These are phyloP conservation scores for Azemiops feae DNA, from an alignment of 2,113 vertebrate species.

Conservation along the genomic window DNA sequence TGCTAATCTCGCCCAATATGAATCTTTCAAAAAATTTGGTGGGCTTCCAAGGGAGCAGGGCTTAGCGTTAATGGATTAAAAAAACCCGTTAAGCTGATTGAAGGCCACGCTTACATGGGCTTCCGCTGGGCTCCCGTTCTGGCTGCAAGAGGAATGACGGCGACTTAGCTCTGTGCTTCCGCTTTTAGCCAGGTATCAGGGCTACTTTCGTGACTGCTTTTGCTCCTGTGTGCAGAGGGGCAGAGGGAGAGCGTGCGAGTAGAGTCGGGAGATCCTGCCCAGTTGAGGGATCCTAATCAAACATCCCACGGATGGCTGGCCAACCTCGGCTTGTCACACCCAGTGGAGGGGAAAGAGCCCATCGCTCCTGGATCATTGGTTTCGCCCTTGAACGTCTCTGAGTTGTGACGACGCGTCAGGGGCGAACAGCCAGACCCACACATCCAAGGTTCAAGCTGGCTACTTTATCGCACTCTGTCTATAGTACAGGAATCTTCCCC, in stretches of 20 bases:
- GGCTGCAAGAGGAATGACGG: fast-evolving
- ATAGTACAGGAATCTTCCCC: not conserved
- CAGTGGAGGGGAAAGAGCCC: not conserved
- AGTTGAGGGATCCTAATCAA: not conserved
- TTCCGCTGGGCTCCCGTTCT: not conserved
- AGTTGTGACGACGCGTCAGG: not conserved
- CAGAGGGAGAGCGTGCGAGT: no score
- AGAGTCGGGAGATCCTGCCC: not conserved
- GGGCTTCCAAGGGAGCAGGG: not conserved
- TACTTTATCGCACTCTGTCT: not conserved
- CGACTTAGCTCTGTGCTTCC: no score
- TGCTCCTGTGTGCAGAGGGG: not conserved
- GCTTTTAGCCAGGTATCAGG: not conserved
- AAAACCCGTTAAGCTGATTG: not conserved
- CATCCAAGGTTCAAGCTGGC: not conserved
- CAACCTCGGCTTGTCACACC: not conserved
- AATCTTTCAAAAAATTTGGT: not conserved
- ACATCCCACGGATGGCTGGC: not conserved
- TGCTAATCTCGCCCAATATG: not conserved
- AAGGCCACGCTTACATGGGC: not conserved
- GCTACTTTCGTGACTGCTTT: not conserved
- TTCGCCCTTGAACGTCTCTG: not conserved
- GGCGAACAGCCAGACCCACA: not conserved
- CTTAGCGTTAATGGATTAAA: not conserved
- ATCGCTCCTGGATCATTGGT: not conserved